Evolutionary conservation across 2,888 invertebrate genomes (phyloP).

Genomic region (Gari tellinella): DNA sequence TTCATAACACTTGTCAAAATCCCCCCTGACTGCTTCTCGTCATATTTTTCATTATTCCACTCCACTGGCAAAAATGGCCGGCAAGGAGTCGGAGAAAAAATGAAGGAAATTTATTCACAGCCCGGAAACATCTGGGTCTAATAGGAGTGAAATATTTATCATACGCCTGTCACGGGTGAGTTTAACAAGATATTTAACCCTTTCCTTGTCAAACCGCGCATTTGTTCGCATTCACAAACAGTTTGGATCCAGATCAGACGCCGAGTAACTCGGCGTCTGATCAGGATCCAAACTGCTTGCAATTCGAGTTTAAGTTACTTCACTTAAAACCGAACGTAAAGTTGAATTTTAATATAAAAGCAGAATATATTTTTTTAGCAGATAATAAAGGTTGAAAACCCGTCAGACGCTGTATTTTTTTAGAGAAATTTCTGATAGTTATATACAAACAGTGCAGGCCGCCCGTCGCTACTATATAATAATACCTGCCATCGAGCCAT

Average conservation of each 20-base stretch:
- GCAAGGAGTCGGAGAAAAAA: not conserved
- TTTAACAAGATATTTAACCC: constrained; percentile 58
- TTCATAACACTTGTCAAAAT: constrained; percentile 27
- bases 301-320: too few relatives aligned
- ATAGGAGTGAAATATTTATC: constrained; percentile 64
- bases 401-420: constrained; percentile 48
- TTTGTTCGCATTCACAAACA: too few relatives aligned
- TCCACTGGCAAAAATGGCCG: too few relatives aligned
- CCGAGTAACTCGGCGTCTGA: too few relatives aligned
- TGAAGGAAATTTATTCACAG: constrained; percentile 1
- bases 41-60: constrained; percentile 8
- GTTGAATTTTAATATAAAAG: too few relatives aligned
- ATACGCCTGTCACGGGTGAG: constrained; percentile 49
- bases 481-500: constrained; percentile 46
- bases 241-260: too few relatives aligned
- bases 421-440: constrained; percentile 55
- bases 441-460: constrained; percentile 56
- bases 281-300: too few relatives aligned
- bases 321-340: too few relatives aligned
- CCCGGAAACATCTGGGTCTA: constrained; percentile 50
- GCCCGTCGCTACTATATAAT: constrained; percentile 37
- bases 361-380: too few relatives aligned
- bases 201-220: too few relatives aligned
- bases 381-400: too few relatives aligned
- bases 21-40: constrained; percentile 19